Percentiles rank a stretch among this genome's conserved stretches.
Evolutionary conservation across 2,113 vertebrate genomes (phyloP).

Genomic region (Ophthalmolycus amberensis): DNA sequence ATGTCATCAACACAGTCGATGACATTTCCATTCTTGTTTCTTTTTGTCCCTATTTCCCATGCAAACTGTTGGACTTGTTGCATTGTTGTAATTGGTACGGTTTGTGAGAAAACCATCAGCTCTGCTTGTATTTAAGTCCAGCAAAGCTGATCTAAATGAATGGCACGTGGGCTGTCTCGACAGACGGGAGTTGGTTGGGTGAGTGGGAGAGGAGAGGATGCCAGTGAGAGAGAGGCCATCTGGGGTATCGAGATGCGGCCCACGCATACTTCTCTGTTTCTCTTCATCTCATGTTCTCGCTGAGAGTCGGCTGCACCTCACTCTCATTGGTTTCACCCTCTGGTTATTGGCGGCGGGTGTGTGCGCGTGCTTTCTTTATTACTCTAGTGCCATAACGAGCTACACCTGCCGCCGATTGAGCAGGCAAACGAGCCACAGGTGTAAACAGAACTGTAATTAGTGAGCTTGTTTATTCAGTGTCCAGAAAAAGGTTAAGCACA

Average conservation of each 20-base stretch:
- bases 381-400: background rate
- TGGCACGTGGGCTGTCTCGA: constrained; percentile 14
- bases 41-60: background rate
- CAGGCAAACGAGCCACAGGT: constrained; percentile 4
- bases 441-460: constrained; percentile 19
- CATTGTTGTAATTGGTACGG: constrained; percentile 4
- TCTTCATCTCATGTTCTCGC: constrained; percentile 44
- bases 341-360: background rate
- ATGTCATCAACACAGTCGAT: no score
- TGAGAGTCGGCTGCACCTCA: constrained; percentile 30
- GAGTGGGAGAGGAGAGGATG: constrained; percentile 63
- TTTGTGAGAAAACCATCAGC: background rate
- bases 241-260: constrained; percentile 66
- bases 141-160: constrained; percentile 19
- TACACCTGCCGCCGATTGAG: background rate
- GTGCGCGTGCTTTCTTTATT: background rate
- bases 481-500: constrained; percentile 17
- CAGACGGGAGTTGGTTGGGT: constrained; percentile 59
- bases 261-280: constrained; percentile 58
- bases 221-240: constrained; percentile 67
- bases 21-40: background rate
- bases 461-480: constrained; percentile 11
- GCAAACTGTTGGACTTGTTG: background rate
- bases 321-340: constrained; percentile 24
- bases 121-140: constrained; percentile 14